Evolutionary conservation across 2,888 invertebrate species (phyloP).

Genomic region (Sminthurides aquaticus): DNA sequence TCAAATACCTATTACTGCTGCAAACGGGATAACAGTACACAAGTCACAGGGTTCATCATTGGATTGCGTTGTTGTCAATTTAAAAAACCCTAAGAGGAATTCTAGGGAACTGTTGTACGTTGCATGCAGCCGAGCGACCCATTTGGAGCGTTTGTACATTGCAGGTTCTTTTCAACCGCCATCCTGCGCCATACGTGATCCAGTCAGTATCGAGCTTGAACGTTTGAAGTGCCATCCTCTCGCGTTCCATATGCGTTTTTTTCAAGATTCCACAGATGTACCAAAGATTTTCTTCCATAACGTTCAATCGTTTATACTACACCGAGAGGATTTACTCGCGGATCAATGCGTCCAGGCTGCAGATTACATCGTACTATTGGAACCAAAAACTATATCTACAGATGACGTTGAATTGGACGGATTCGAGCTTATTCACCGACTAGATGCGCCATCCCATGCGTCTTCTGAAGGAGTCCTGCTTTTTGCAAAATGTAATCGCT

Average conservation of each 20-base stretch:
- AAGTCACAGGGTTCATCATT: constrained; percentile 29
- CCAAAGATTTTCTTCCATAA: constrained; percentile 22
- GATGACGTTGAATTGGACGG: too few relatives aligned
- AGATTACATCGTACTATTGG: constrained; percentile 8
- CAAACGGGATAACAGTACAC: constrained; percentile 30
- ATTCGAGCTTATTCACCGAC: too few relatives aligned
- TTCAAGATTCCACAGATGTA: constrained; percentile 21
- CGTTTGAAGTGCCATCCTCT: constrained; percentile 4
- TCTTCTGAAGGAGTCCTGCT: too few relatives aligned
- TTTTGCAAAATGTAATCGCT: too few relatives aligned
- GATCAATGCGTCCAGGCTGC: constrained; percentile 10
- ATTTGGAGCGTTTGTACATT: constrained; percentile 22
- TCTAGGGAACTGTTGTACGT: constrained; percentile 25
- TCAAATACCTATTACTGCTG: constrained; percentile 31
- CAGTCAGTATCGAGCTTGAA: constrained; percentile 17
- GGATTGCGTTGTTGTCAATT: constrained; percentile 18
- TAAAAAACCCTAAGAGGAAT: not conserved
- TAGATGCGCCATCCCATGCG: too few relatives aligned
- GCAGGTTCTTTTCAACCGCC: constrained; percentile 17
- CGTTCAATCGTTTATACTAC: constrained; percentile 14
- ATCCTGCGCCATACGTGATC: constrained; percentile 7
- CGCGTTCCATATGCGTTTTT: constrained; percentile 8
- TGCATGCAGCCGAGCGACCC: constrained; percentile 27
- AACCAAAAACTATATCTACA: constrained; percentile 10
- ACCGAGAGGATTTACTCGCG: constrained; percentile 8